Conservation (phyloP, 2,113 vertebrate genomes). For the Micronycteris hirsuta region DNA sequence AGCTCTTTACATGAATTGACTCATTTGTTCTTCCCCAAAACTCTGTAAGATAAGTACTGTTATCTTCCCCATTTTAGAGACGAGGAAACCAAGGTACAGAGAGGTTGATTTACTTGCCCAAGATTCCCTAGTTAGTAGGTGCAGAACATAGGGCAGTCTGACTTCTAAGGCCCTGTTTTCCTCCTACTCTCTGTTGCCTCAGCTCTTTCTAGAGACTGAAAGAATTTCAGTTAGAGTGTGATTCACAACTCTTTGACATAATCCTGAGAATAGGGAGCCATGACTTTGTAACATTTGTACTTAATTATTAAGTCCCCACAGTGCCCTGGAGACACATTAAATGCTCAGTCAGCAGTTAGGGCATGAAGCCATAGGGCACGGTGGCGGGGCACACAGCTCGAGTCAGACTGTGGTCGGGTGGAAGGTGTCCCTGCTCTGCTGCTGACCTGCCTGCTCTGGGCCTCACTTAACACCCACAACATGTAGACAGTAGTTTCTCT, state of each 20-base stretch:
- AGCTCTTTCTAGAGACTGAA: background rate
- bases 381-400: background rate
- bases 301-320: background rate
- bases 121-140: background rate
- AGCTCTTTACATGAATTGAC: background rate
- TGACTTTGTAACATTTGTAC: background rate
- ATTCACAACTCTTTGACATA: background rate
- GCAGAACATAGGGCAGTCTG: background rate
- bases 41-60: background rate
- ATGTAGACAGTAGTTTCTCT: background rate
- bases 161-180: background rate
- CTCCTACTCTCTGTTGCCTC: background rate
- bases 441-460: background rate
- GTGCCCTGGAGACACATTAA: background rate
- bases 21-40: conserved; percentile 7
- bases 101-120: background rate
- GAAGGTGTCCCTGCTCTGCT: background rate
- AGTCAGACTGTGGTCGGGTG: background rate
- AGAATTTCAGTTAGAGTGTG: background rate
- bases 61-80: background rate
- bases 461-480: background rate
- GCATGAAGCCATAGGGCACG: background rate
- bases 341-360: background rate
- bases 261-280: background rate
- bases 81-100: background rate